A percentile compares a stretch with the other conserved stretches of the same genome.
phyloP scores from a whole-genome alignment of 2,888 invertebrate species.

The Axea sp. region DNA sequence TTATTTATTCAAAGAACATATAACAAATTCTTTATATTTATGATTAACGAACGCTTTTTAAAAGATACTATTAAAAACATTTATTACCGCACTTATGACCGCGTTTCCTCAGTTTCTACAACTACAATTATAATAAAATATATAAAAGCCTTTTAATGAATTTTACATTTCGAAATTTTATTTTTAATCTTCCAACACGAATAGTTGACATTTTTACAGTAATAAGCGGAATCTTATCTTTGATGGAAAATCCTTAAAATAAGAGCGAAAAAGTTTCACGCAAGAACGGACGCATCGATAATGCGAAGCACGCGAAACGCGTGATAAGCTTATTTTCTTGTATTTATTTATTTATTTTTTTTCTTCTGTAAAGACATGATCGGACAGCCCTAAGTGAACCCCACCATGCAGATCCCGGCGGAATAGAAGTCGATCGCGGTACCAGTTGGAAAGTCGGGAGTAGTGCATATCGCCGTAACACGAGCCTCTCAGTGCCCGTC shows the following conservation, averaged over 20 bases:
- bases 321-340: constrained; percentile 19
- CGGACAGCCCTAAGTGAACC: constrained; percentile 32
- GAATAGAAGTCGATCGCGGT: constrained; percentile 49
- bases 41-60: too few relatives aligned
- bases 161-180: neutral
- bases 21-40: too few relatives aligned
- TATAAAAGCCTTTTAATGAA: too few relatives aligned
- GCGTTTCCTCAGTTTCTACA: too few relatives aligned
- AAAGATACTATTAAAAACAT: too few relatives aligned
- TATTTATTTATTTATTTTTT: too few relatives aligned
- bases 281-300: neutral
- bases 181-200: neutral
- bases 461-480: constrained; percentile 52
- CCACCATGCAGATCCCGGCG: constrained; percentile 49
- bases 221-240: neutral
- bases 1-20: too few relatives aligned
- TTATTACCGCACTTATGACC: too few relatives aligned
- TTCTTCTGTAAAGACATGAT: too few relatives aligned
- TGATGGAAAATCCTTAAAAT: constrained; percentile 21
- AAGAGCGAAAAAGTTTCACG: neutral
- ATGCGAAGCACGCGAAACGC: constrained; percentile 4
- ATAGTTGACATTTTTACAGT: neutral
- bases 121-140: too few relatives aligned
- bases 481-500: constrained; percentile 53
- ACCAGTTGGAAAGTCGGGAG: constrained; percentile 55